Evolutionary conservation across 1,140 invertebrate species (phyloP).

Genomic region (Geopemphigus sp.): DNA sequence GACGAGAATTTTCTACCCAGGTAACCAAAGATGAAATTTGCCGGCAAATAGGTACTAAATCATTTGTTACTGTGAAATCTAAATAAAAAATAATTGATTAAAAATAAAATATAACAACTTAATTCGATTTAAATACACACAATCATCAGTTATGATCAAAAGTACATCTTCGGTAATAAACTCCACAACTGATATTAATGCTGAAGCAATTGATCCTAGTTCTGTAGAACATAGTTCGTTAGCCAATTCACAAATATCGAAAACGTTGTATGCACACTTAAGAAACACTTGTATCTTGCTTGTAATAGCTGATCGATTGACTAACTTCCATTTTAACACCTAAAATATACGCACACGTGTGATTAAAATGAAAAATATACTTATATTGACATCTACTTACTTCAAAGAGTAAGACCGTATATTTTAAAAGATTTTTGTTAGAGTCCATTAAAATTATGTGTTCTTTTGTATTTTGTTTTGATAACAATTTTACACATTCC

Average conservation of each 20-base stretch:
- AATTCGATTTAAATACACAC: not conserved
- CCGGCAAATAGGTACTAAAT: constrained; percentile 55
- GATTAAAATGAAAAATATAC: not conserved
- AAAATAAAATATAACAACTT: not conserved
- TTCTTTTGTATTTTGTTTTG: constrained; percentile 32
- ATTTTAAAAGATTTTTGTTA: constrained; percentile 32
- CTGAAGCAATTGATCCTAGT: constrained; percentile 32
- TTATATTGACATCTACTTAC: constrained; percentile 1
- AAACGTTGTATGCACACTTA: constrained; percentile 21
- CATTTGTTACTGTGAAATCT: constrained; percentile 17
- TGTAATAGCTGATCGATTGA: not conserved
- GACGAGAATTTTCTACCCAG: constrained; percentile 59
- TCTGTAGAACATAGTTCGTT: constrained; percentile 35
- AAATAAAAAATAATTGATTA: not conserved
- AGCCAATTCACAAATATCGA: constrained; percentile 11
- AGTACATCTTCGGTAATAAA: constrained; percentile 42
- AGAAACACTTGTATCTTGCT: constrained; percentile 37
- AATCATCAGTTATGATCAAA: not conserved
- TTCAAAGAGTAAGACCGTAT: constrained; percentile 47
- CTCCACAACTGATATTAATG: constrained; percentile 30
- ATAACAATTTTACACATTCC: constrained; percentile 53
- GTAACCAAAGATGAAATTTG: constrained; percentile 58
- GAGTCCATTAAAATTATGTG: constrained; percentile 45
- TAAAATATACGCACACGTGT: not conserved
- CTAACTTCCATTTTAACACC: constrained; percentile 41